These are phyloP conservation scores for Pterostichus madidus DNA, from an alignment of 2,888 invertebrate species.

Conservation along the genomic window DNA sequence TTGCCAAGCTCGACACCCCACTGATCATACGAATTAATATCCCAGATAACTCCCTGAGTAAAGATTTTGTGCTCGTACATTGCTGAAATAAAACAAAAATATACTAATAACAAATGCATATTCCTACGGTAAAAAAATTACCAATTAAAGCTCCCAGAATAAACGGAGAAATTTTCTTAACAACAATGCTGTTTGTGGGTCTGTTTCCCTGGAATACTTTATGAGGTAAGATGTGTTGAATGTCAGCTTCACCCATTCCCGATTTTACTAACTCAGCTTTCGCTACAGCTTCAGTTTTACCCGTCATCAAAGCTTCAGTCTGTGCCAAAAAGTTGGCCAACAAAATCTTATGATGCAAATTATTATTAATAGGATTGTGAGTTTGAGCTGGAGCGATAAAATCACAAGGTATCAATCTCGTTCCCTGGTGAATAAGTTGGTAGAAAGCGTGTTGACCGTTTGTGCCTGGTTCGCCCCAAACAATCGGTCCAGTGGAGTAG, in stretches of 20 bases:
- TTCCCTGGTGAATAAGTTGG: slow-evolving; percentile 97
- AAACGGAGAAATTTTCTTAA: slow-evolving; percentile 95
- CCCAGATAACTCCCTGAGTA: slow-evolving; percentile 98
- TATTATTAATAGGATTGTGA: slow-evolving; percentile 89
- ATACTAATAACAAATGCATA: background rate
- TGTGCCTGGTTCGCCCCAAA: slow-evolving; percentile 99
- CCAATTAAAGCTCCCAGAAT: slow-evolving; percentile 95
- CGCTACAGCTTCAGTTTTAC: slow-evolving; percentile 80
- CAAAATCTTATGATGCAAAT: slow-evolving; percentile 95
- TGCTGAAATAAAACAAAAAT: slow-evolving; percentile 80
- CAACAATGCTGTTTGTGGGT: slow-evolving; percentile 97
- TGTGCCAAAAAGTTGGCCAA: slow-evolving; percentile 98
- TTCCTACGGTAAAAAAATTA: slow-evolving; percentile 73
- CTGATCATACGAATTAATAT: slow-evolving; percentile 99
- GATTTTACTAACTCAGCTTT: slow-evolving; percentile 88
- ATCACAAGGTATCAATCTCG: slow-evolving; percentile 95
- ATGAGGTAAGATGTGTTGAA: slow-evolving; percentile 92
- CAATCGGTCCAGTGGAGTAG: slow-evolving; percentile 88
- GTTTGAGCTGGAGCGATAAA: slow-evolving; percentile 96
- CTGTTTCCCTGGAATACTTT: slow-evolving; percentile 98
- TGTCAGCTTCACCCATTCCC: slow-evolving; percentile 86
- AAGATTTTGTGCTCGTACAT: slow-evolving; percentile 99
- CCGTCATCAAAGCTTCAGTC: slow-evolving; percentile 97
- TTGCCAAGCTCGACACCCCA: slow-evolving; percentile 99
- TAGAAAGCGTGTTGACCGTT: slow-evolving; percentile 99